Evolutionary conservation across 2,888 invertebrate genomes (phyloP).

Genomic region (Pollenia amentaria): DNA sequence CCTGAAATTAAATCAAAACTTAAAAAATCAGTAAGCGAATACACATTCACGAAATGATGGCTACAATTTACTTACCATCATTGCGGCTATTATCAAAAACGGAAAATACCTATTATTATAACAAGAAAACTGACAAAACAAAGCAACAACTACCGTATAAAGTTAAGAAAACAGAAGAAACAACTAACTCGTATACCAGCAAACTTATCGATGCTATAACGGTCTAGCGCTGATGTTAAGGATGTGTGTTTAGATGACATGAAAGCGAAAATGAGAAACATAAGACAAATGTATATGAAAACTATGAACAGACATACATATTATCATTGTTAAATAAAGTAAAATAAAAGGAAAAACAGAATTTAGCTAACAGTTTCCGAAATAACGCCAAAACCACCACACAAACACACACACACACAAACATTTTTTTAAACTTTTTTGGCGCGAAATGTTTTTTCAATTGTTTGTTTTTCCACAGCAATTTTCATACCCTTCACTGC

Average conservation of each 20-base stretch:
- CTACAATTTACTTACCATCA: constrained; percentile 73
- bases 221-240: not conserved
- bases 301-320: not conserved
- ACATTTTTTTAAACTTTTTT: constrained; percentile 33
- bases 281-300: not conserved
- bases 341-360: constrained; percentile 28
- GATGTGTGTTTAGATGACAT: not conserved
- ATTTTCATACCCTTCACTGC: no score
- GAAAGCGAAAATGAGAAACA: constrained; percentile 26
- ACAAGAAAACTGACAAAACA: constrained; percentile 58
- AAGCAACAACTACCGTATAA: not conserved
- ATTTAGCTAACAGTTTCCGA: constrained; percentile 47
- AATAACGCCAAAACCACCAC: not conserved
- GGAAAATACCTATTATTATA: constrained; percentile 75
- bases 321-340: constrained; percentile 40
- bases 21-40: no score
- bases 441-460: constrained; percentile 19
- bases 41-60: constrained; percentile 52
- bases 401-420: not conserved
- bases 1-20: no score
- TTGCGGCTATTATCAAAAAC: constrained; percentile 74
- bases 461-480: not conserved
- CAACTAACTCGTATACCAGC: not conserved
- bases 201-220: not conserved
- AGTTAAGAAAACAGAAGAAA: constrained; percentile 1